phyloP scores from a whole-genome alignment of 2,888 invertebrate genomes.

The Cephus rjabovi region DNA sequence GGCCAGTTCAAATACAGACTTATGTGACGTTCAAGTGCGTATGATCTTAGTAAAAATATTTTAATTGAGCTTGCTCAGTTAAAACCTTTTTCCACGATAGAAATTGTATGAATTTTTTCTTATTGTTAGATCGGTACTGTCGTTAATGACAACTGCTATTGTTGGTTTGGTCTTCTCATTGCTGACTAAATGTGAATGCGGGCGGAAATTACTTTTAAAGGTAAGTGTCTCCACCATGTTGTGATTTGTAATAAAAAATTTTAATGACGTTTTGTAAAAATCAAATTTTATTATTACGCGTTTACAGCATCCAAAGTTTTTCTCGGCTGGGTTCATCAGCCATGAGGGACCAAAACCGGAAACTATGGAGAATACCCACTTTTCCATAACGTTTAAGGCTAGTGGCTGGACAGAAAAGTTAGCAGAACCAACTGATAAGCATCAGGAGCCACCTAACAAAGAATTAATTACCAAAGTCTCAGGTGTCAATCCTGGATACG shows the following conservation, averaged over 20 bases:
- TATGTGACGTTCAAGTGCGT: constrained; percentile 73
- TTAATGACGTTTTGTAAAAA: background rate
- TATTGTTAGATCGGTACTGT: constrained; percentile 66
- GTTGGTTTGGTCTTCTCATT: constrained; percentile 73
- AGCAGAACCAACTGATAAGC: constrained; percentile 70
- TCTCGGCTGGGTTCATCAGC: constrained; percentile 78
- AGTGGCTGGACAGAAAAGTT: constrained; percentile 81
- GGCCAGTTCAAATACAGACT: constrained; percentile 83
- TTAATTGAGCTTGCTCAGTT: background rate
- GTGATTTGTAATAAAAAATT: constrained; percentile 2
- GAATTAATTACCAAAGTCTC: constrained; percentile 75
- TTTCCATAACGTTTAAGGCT: constrained; percentile 79
- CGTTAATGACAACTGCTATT: constrained; percentile 69
- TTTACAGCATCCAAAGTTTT: constrained; percentile 75
- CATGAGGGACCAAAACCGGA: constrained; percentile 76
- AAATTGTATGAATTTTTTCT: background rate
- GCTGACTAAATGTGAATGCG: constrained; percentile 73
- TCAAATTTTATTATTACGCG: constrained; percentile 25
- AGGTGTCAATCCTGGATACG: constrained; percentile 84
- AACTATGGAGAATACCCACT: constrained; percentile 72
- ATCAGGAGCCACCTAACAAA: constrained; percentile 73
- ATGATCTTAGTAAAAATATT: constrained; percentile 5
- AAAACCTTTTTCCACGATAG: background rate
- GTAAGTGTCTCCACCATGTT: constrained; percentile 57
- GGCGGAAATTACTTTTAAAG: constrained; percentile 75